phyloP scores from a whole-genome alignment of 2,113 vertebrate species.

The Microtus richardsoni region DNA sequence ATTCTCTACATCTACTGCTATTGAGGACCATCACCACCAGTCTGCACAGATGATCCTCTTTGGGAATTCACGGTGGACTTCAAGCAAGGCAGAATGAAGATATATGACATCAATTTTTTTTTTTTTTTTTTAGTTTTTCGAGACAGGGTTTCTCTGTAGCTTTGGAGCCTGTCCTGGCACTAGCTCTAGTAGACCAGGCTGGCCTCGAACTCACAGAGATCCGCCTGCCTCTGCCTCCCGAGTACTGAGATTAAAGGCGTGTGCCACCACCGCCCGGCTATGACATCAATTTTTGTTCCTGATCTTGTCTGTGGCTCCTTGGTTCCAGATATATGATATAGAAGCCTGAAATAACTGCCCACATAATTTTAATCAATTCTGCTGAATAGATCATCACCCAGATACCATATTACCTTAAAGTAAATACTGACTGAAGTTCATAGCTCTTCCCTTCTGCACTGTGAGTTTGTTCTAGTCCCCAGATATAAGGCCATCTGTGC shows the following conservation, averaged over 20 bases:
- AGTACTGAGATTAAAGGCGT: too few relatives aligned
- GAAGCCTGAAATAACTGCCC: not conserved
- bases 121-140: too few relatives aligned
- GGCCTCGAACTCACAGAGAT: too few relatives aligned
- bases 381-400: not conserved
- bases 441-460: not conserved
- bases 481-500: not conserved
- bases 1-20: not conserved
- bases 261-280: too few relatives aligned
- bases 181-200: too few relatives aligned
- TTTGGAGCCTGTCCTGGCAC: too few relatives aligned
- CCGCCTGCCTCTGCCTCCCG: too few relatives aligned
- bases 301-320: not conserved
- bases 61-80: not conserved
- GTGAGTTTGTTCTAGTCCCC: not conserved
- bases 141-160: too few relatives aligned
- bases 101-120: not conserved
- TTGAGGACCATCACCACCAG: not conserved
- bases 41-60: not conserved
- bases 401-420: not conserved
- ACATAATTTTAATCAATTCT: not conserved
- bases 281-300: not conserved
- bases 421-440: not conserved
- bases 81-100: not conserved
- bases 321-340: not conserved